Evolutionary conservation across 2,888 invertebrate genomes (phyloP).

Genomic region (Glyphotaelius pellucidus): DNA sequence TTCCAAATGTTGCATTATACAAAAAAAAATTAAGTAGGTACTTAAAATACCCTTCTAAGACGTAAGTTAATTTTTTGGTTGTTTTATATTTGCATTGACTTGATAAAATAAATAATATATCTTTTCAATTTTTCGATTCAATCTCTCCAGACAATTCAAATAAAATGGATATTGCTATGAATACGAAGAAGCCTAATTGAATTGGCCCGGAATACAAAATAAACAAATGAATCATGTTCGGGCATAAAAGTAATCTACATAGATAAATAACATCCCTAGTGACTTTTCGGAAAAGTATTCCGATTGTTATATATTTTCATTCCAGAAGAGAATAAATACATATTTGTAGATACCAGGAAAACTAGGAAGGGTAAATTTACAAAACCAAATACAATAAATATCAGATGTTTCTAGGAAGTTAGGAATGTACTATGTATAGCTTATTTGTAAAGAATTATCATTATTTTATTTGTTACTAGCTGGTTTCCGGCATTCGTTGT

Average conservation of each 20-base stretch:
- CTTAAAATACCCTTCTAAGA: no score
- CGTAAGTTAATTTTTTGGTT: background rate
- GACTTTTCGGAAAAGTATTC: background rate
- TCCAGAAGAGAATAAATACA: background rate
- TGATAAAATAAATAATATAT: background rate
- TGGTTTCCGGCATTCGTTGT: no score
- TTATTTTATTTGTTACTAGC: no score
- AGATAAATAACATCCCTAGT: background rate
- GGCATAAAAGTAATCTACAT: background rate
- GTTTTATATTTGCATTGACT: background rate
- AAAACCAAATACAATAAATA: no score
- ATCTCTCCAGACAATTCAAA: background rate
- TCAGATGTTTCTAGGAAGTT: no score
- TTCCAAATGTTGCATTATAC: no score
- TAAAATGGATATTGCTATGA: background rate
- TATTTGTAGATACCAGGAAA: no score
- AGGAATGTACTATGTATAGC: no score
- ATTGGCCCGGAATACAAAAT: background rate
- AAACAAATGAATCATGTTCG: background rate
- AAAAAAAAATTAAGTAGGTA: no score
- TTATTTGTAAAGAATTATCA: no score
- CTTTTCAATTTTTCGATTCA: background rate
- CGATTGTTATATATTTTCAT: background rate
- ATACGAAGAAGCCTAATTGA: background rate
- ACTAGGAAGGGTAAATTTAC: no score